Evolutionary conservation across 2,888 invertebrate genomes (phyloP).

Genomic region (Venusia cambrica): DNA sequence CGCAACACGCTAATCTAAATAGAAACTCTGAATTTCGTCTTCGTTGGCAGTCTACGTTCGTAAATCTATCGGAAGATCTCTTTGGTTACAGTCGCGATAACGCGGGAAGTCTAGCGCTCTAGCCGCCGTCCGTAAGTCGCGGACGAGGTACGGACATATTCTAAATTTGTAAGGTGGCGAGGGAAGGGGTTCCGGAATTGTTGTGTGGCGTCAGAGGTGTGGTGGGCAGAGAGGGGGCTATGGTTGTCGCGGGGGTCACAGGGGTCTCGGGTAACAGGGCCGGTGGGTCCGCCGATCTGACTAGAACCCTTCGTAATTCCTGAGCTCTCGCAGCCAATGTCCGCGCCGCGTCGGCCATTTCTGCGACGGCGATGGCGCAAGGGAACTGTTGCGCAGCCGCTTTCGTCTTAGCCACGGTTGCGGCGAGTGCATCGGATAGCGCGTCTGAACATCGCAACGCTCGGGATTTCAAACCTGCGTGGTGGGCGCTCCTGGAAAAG

Average conservation of each 20-base stretch:
- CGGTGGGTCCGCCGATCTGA: constrained; percentile 83
- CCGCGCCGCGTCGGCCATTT: constrained; percentile 95
- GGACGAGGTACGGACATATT: constrained; percentile 28
- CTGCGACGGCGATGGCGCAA: constrained; percentile 93
- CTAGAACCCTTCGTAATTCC: constrained; percentile 87
- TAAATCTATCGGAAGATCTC: constrained; percentile 50
- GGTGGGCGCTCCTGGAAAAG: constrained; percentile 85
- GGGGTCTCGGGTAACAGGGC: constrained; percentile 46
- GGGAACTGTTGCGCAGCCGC: constrained; percentile 96
- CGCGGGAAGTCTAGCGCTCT: constrained; percentile 42
- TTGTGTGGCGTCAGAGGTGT: constrained; percentile 61
- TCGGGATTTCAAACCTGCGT: constrained; percentile 86
- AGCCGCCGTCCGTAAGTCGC: constrained; percentile 29
- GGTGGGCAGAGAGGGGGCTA: constrained; percentile 54
- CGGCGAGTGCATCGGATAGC: constrained; percentile 89
- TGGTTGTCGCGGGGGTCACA: constrained; percentile 54
- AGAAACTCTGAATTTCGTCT: constrained; percentile 56
- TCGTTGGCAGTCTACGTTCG: constrained; percentile 50
- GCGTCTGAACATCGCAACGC: constrained; percentile 89
- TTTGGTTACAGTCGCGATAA: constrained; percentile 54
- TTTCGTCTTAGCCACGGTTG: constrained; percentile 93
- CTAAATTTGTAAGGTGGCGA: constrained; percentile 64
- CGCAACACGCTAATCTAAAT: constrained; percentile 54
- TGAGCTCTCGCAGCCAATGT: constrained; percentile 92
- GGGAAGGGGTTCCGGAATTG: constrained; percentile 47